phyloP scores from a whole-genome alignment of 2,888 invertebrate species.

The Hydraecia micacea region DNA sequence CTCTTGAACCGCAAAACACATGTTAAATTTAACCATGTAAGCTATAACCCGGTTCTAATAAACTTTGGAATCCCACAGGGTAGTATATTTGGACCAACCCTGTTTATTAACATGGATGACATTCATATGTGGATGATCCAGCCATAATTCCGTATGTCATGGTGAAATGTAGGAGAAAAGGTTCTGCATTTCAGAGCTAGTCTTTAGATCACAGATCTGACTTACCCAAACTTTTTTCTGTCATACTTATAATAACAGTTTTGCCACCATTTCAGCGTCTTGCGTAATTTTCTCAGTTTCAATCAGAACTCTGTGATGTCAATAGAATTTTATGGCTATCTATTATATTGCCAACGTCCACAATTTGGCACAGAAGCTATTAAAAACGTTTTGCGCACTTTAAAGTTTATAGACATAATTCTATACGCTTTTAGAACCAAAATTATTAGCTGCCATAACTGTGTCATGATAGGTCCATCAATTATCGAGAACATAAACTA shows the following conservation, averaged over 20 bases:
- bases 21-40: neutral
- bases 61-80: conserved; percentile 17
- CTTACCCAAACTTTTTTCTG: neutral
- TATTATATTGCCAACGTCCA: too few species aligned
- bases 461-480: conserved; percentile 34
- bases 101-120: neutral
- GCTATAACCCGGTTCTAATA: neutral
- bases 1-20: neutral
- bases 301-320: neutral
- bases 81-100: conserved; percentile 5
- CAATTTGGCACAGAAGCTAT: conserved; percentile 4
- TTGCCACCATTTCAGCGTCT: neutral
- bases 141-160: neutral
- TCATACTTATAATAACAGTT: neutral
- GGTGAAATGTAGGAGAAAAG: neutral
- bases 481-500: conserved; percentile 26
- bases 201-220: neutral
- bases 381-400: conserved; percentile 21
- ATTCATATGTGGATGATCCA: conserved; percentile 1
- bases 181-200: neutral
- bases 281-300: neutral
- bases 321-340: neutral
- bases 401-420: conserved; percentile 9
- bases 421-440: conserved; percentile 8
- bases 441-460: conserved; percentile 7